These are phyloP conservation scores for Parotocinclus haroldoi DNA, from an alignment of 2,797 vertebrate genomes.

Conservation along the genomic window DNA sequence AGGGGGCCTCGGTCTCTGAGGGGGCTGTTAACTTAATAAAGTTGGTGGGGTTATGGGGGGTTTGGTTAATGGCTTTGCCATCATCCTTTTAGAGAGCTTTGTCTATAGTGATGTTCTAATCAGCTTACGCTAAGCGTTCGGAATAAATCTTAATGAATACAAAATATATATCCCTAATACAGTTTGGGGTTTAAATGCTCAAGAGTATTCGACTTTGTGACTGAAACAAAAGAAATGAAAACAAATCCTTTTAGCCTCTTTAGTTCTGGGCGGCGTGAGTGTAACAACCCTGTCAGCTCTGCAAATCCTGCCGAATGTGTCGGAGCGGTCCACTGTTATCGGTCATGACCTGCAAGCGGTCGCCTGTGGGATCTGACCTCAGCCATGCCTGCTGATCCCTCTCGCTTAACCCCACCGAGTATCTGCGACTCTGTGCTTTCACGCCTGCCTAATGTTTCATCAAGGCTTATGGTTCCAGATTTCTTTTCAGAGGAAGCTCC, in stretches of 20 bases:
- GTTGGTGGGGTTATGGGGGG: slow-evolving; percentile 54
- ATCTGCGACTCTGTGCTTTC: slow-evolving; percentile 41
- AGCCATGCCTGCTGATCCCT: slow-evolving; percentile 10
- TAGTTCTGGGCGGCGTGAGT: too few species aligned
- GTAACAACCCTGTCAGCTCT: slow-evolving; percentile 6
- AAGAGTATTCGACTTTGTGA: too few species aligned
- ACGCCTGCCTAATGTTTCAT: slow-evolving; percentile 28
- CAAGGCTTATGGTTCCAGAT: too few species aligned
- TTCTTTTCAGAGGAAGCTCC: not conserved
- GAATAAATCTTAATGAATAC: too few species aligned
- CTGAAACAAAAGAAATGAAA: not conserved
- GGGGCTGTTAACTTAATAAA: slow-evolving; percentile 67
- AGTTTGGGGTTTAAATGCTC: too few species aligned
- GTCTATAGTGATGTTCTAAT: not conserved
- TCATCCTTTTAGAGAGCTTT: slow-evolving; percentile 4
- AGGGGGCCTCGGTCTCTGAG: slow-evolving; percentile 48
- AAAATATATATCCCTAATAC: too few species aligned
- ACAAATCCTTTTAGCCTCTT: not conserved
- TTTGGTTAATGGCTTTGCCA: slow-evolving; percentile 54
- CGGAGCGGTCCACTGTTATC: slow-evolving; percentile 26
- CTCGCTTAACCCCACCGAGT: slow-evolving; percentile 44
- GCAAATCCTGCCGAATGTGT: slow-evolving; percentile 37
- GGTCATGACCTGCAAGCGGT: slow-evolving; percentile 38
- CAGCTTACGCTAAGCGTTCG: too few species aligned
- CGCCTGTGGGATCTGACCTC: slow-evolving; percentile 13